Conservation (phyloP, 1,140 invertebrate genomes). For the Orussus abietinus region DNA sequence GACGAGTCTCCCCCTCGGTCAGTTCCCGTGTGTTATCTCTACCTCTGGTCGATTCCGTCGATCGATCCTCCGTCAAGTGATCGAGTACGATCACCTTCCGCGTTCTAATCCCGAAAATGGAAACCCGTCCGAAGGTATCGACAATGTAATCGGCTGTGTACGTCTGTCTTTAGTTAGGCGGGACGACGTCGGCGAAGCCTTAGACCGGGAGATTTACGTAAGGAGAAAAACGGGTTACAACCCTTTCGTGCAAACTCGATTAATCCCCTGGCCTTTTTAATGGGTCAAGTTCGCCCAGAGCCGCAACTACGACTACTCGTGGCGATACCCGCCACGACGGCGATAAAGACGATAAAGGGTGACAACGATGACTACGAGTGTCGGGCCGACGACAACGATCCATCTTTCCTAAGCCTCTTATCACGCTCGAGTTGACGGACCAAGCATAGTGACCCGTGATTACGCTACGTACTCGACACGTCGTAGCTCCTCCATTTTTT, state of each 20-base stretch:
- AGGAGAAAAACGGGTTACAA: slow-evolving; percentile 19
- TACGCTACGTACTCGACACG: too few relatives aligned
- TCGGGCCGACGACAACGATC: too few relatives aligned
- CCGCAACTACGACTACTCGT: too few relatives aligned
- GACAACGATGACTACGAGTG: too few relatives aligned
- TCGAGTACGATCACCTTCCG: slow-evolving; percentile 1
- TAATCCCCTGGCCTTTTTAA: slow-evolving; percentile 24
- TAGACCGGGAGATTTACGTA: slow-evolving; percentile 30
- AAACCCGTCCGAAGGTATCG: not conserved
- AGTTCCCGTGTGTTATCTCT: not conserved
- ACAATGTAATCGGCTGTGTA: slow-evolving; percentile 1
- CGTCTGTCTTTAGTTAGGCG: slow-evolving; percentile 3
- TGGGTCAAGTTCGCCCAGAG: slow-evolving; percentile 26
- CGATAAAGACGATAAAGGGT: too few relatives aligned
- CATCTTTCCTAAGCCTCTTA: too few relatives aligned
- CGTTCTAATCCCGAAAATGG: not conserved
- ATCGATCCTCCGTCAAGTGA: not conserved
- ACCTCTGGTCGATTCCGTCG: slow-evolving; percentile 5
- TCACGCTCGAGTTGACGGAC: too few relatives aligned
- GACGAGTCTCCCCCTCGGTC: not conserved
- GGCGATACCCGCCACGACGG: too few relatives aligned
- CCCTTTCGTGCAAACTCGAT: slow-evolving; percentile 21
- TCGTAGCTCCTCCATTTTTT: too few relatives aligned
- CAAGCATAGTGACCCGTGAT: too few relatives aligned
- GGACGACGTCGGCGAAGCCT: slow-evolving; percentile 23